phyloP scores from a whole-genome alignment of 2,113 vertebrate species.

The Odocoileus virginianus region DNA sequence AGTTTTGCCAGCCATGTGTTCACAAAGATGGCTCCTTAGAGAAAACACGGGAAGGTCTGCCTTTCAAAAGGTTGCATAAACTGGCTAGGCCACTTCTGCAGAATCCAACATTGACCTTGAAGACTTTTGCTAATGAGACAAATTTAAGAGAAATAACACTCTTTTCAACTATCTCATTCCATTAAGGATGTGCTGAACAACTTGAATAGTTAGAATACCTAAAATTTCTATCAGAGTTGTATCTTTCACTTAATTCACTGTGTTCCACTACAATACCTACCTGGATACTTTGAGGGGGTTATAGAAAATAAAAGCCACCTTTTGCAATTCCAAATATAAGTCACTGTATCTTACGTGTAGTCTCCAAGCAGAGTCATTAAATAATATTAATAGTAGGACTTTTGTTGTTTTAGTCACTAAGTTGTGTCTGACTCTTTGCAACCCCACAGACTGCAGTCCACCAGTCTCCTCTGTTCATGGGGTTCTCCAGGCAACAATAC shows the following conservation, averaged over 20 bases:
- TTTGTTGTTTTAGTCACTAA: not conserved
- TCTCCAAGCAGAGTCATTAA: not conserved
- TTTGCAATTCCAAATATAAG: slow-evolving; percentile 14
- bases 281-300: not conserved
- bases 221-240: not conserved
- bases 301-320: not conserved
- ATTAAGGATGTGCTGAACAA: not conserved
- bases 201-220: not conserved
- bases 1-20: not conserved
- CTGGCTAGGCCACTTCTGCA: not conserved
- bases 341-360: not conserved
- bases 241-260: not conserved
- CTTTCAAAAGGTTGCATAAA: not conserved
- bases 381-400: not conserved
- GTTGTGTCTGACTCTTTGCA: not conserved
- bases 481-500: not conserved
- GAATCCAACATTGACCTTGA: slow-evolving; percentile 39
- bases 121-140: slow-evolving; percentile 34
- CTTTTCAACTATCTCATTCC: not conserved
- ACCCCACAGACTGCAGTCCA: not conserved
- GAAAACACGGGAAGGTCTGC: not conserved
- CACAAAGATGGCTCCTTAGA: fast-evolving
- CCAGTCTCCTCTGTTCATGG: not conserved
- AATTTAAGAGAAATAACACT: slow-evolving; percentile 15
- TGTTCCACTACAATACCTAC: not conserved